These are phyloP conservation scores for Acrobasis repandana DNA, from an alignment of 2,888 invertebrate genomes.

Conservation along the genomic window DNA sequence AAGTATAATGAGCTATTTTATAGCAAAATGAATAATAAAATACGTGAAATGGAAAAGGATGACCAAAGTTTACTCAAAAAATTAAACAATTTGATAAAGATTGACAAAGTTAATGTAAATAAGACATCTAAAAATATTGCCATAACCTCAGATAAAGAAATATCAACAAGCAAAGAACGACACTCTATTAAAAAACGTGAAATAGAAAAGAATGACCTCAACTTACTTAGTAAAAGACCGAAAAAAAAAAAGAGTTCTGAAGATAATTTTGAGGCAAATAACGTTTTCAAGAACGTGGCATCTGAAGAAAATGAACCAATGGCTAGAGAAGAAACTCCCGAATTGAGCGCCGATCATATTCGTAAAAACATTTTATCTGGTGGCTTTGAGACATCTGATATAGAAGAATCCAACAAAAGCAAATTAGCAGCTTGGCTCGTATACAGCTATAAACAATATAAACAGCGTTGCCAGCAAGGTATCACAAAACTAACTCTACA, in stretches of 20 bases:
- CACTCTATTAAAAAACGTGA: neutral
- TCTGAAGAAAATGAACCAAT: neutral
- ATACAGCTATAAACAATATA: conserved; percentile 61
- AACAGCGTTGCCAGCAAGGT: conserved; percentile 49
- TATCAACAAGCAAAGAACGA: neutral
- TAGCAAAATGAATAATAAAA: conserved; percentile 53
- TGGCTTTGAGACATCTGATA: conserved; percentile 6
- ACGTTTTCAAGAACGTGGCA: neutral
- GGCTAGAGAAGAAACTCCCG: conserved; percentile 4
- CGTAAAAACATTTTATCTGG: conserved; percentile 7
- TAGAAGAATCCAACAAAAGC: conserved; percentile 32
- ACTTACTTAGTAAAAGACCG: neutral
- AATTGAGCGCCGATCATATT: conserved; percentile 12
- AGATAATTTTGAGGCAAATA: neutral
- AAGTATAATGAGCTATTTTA: conserved; percentile 57
- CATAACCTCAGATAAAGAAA: neutral
- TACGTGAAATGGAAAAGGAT: conserved; percentile 62
- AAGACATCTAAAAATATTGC: neutral
- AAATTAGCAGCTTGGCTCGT: conserved; percentile 65
- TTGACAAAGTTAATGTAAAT: conserved; percentile 4
- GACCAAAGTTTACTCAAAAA: conserved; percentile 54
- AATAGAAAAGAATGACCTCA: neutral
- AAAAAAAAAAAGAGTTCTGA: neutral
- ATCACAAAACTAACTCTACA: conserved; percentile 47
- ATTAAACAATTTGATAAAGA: conserved; percentile 36